Evolutionary conservation across 2,888 invertebrate species (phyloP), one percentile per base, ranked within the genome.

Genomic region (Aspidiotus rigidus): DNA sequence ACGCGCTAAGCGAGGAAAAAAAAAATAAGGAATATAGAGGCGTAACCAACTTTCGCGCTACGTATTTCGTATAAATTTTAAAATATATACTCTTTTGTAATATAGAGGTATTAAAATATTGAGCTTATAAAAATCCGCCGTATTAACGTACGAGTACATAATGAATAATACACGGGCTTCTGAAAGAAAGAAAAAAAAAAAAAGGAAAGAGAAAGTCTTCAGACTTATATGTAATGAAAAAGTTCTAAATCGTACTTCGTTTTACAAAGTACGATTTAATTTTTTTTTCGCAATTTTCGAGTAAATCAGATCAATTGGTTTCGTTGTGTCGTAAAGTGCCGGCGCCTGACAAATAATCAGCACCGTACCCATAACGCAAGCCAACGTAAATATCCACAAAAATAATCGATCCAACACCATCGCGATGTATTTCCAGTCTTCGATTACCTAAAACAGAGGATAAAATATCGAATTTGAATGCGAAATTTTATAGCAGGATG

Each of bases 371-470:
- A 93, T 80, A 73, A 96, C 84, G 80, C 95, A 96, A 74, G 93
- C 93, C 78, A 93, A 84, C 77, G 95, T 90, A 82, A 97, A 97
- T 76, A 93, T 86, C 86, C 93, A 94, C 75, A 97, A 85, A 82
- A 97, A 97, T 76, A 97, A 85, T 76, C 97, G 86, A 81, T 97
- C 97, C 79, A 97, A 83, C 73, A 97, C 96, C 93, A 96, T 91
- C 72, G 86, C 86, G 71, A 97, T 94, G 82, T 94, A 97, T 79
- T 96, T 96, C 97, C 97, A 97, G 81, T 97, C 97, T 81, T 95
- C 94, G 79, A 90, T 91, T 76, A 93, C 91, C 93, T 93, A 80
- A 10, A 66, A 49, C 9, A 69, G 62, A 56, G 16, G 3, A 16
- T 49, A 49, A n/a, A n/a, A 49, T n/a, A 49, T 49, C 28, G 28